These are phyloP conservation scores for Psilopsiagon aymara DNA, from an alignment of 2,113 vertebrate genomes.

Conservation along the genomic window DNA sequence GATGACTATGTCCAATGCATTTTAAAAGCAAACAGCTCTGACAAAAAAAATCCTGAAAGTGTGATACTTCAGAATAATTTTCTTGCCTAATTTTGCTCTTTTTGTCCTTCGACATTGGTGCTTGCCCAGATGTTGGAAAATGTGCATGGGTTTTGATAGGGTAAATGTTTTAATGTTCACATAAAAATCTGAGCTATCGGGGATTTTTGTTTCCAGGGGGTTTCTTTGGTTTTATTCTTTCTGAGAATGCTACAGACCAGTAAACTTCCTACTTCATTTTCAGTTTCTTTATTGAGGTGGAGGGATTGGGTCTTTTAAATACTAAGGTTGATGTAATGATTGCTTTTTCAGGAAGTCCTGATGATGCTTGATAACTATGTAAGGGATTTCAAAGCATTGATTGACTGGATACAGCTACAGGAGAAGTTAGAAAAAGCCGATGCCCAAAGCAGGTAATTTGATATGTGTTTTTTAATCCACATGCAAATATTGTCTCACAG, in stretches of 20 bases:
- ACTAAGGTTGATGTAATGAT: neutral
- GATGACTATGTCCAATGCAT: neutral
- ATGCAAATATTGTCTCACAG: neutral
- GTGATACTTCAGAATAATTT: neutral
- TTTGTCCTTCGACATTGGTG: neutral
- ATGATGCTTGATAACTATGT: slow-evolving; percentile 99
- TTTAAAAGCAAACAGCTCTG: neutral
- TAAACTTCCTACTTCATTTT: neutral
- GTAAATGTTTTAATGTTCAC: neutral
- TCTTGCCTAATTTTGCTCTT: neutral
- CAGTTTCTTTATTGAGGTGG: neutral
- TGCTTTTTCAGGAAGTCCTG: slow-evolving; percentile 88
- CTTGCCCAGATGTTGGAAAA: neutral
- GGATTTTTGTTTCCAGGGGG: neutral
- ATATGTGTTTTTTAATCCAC: neutral
- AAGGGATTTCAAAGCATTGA: slow-evolving; percentile 97
- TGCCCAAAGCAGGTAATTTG: slow-evolving; percentile 93
- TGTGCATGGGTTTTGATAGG: neutral
- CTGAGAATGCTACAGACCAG: neutral
- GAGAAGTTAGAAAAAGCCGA: slow-evolving; percentile 98
- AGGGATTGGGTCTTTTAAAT: neutral
- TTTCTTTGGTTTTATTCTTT: neutral
- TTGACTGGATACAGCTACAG: slow-evolving; percentile 99
- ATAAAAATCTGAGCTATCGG: neutral
- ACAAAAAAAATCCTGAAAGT: neutral